A percentile compares a stretch with the other conserved stretches of the same genome.
Evolutionary conservation across 2,888 invertebrate species (phyloP).

Genomic region (Cancer borealis): DNA sequence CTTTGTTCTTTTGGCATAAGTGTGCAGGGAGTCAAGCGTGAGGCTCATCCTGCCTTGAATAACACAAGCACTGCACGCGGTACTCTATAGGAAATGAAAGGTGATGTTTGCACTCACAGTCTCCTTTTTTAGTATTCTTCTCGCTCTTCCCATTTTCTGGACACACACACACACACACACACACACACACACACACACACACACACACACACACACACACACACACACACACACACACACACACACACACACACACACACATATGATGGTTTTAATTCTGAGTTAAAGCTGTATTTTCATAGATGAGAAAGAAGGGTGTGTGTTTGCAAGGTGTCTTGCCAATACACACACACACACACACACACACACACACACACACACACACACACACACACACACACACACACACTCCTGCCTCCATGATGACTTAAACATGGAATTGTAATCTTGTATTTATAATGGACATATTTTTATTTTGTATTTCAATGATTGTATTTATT

Average conservation of each 20-base stretch:
- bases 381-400: too few species aligned
- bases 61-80: not conserved
- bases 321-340: not conserved
- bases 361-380: too few species aligned
- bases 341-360: too few species aligned
- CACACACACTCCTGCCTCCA: too few species aligned
- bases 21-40: not conserved
- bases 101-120: not conserved
- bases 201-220: not conserved
- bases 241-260: constrained; percentile 20
- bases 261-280: not conserved
- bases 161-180: constrained; percentile 37
- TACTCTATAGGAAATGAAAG: not conserved
- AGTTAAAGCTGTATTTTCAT: not conserved
- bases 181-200: constrained; percentile 40
- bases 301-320: not conserved
- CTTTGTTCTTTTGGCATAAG: not conserved
- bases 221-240: constrained; percentile 12
- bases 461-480: too few species aligned
- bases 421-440: too few species aligned
- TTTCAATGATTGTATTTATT: too few species aligned
- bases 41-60: not conserved
- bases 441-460: too few species aligned
- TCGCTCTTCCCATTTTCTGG: not conserved
- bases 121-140: not conserved